Evolutionary conservation across 1,140 invertebrate genomes (phyloP).

Genomic region (Formica exsecta): DNA sequence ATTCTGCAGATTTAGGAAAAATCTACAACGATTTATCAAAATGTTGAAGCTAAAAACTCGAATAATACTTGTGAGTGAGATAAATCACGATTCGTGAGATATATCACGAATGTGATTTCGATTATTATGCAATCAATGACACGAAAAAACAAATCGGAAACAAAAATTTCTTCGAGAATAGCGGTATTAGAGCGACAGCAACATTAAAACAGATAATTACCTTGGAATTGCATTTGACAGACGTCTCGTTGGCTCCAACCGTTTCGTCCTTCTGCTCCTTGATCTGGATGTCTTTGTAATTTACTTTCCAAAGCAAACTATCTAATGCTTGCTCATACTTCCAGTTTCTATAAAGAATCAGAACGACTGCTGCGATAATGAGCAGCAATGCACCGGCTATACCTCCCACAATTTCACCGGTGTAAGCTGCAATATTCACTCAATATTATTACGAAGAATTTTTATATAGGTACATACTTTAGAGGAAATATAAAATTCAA

Average conservation of each 20-base stretch:
- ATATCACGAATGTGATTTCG: not conserved
- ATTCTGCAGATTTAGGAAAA: not conserved
- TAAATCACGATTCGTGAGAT: not conserved
- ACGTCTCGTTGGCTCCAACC: constrained; percentile 47
- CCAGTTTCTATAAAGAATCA: constrained; percentile 95
- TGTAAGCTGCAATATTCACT: constrained; percentile 88
- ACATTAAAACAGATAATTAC: constrained; percentile 56
- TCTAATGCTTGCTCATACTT: constrained; percentile 98
- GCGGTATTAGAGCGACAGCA: not conserved
- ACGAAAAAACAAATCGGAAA: not conserved
- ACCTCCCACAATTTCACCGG: constrained; percentile 92
- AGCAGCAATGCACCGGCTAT: constrained; percentile 92
- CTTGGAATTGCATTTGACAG: constrained; percentile 78
- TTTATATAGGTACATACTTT: not conserved
- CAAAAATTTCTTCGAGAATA: not conserved
- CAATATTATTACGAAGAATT: not conserved
- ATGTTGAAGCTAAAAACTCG: not conserved
- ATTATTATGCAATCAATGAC: not conserved
- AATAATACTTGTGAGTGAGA: not conserved
- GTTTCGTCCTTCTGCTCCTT: constrained; percentile 85
- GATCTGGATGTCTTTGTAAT: constrained; percentile 95
- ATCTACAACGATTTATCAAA: not conserved
- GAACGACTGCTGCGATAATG: constrained; percentile 89
- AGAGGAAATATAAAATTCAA: not conserved
- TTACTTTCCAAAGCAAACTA: constrained; percentile 97